phyloP scores from a whole-genome alignment of 2,797 vertebrate species.

The Numenius phaeopus region DNA sequence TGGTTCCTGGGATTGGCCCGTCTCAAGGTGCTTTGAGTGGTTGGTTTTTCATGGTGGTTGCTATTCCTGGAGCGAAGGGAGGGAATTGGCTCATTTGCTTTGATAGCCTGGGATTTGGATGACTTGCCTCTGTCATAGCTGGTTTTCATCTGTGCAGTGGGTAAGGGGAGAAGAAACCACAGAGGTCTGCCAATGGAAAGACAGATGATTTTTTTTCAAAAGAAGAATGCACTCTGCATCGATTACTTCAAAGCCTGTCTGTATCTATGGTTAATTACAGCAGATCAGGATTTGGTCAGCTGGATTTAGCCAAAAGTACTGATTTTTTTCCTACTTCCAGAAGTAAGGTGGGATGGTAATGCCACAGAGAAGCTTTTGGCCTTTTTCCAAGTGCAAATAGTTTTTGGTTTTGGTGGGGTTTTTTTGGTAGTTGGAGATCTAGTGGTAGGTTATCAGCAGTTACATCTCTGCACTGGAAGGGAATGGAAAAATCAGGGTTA shows the following conservation, averaged over 20 bases:
- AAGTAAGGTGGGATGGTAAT: neutral
- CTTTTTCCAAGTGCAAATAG: neutral
- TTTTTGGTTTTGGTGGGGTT: neutral
- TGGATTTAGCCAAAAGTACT: neutral
- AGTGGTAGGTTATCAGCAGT: neutral
- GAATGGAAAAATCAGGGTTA: neutral
- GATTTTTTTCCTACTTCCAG: neutral
- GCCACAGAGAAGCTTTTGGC: neutral
- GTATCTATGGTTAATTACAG: neutral
- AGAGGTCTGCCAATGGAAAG: neutral
- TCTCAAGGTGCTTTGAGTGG: neutral
- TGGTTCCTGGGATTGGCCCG: neutral
- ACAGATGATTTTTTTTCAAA: neutral
- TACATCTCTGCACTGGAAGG: neutral
- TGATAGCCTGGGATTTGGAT: neutral
- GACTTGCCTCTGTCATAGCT: neutral
- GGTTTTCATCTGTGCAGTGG: neutral
- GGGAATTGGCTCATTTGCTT: neutral
- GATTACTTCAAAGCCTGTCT: neutral
- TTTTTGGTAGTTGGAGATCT: neutral
- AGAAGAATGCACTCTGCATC: neutral
- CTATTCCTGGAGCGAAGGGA: neutral
- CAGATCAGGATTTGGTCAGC: neutral
- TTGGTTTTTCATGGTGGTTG: neutral
- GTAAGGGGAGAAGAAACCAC: neutral